Evolutionary conservation across 2,797 vertebrate genomes (phyloP).

Genomic region (Zalophus californianus): DNA sequence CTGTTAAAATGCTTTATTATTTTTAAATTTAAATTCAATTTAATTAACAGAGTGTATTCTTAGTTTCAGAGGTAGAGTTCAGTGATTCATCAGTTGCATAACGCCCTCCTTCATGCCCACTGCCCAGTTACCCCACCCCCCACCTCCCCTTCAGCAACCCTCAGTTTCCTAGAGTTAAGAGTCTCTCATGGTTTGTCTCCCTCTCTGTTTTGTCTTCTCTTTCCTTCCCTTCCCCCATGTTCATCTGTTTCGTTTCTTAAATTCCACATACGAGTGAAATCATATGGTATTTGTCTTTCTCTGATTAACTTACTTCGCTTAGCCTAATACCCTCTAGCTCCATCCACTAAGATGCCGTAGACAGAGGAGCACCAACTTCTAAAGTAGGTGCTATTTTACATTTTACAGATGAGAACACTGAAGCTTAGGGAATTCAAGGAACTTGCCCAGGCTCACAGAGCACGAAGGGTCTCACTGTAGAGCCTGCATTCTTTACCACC

Average conservation of each 20-base stretch:
- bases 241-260: background rate
- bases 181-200: background rate
- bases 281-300: background rate
- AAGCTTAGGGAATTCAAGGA: background rate
- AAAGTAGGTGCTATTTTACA: background rate
- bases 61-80: background rate
- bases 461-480: background rate
- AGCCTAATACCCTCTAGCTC: background rate
- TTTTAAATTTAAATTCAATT: background rate
- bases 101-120: background rate
- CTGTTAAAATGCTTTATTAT: background rate
- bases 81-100: background rate
- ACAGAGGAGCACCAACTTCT: background rate
- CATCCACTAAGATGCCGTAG: background rate
- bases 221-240: background rate
- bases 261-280: background rate
- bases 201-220: background rate
- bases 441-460: background rate
- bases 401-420: constrained; percentile 37
- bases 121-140: too few species aligned
- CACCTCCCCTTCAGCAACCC: background rate
- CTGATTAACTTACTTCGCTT: too few species aligned
- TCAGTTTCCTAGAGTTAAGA: background rate
- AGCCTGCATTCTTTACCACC: background rate
- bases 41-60: background rate